Evolutionary conservation across 64 coral and sea anemone species (phyloP), one percentile per base, ranked within the genome.

Genomic region (Catalaphyllia jardinei): DNA sequence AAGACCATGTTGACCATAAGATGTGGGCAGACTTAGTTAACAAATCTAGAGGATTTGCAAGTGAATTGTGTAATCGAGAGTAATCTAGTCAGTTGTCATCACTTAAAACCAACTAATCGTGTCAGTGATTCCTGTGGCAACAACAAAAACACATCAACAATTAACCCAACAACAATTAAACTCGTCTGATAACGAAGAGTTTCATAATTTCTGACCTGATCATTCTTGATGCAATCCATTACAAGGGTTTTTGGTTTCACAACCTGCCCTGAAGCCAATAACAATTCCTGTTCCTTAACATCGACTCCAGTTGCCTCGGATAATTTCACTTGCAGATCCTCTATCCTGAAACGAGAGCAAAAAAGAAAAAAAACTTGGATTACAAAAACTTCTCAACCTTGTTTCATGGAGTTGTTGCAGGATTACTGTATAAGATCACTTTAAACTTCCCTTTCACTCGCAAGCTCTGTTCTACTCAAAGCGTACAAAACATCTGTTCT

Each of bases 241-340:
- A 67, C 30, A n/a, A 46, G 80, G 14, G 60, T 64, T 14, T 30
- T 46, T 83, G 60, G 28, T 0, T 83, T n/a, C 11, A 90, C 11
- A 46, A 55, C 25, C 62, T 90, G 76, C 18, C 89, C 89, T 61
- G 89, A 79, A 25, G 46, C 15, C 15, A 67, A 29, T 7, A 90
- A 10, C 24, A 83, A 27, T 81, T 74, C 67, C 16, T 83, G 89
- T 3, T 83, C 78, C 20, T 83, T 50, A 31, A 29, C n/a, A 16
- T 64, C 77, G 10, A 90, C 72, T 31, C 69, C 78, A 72, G 89
- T 83, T 13, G 29, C 89, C 13, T 90, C 89, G 46, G 50, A 83
- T 31, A 90, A 39, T 19, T 82, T 90, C 14, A 61, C 78, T 81
- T 90, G 67, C 15, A 90, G 67, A 74, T 90, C 88, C 30, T 90